These are phyloP conservation scores for Drosophila diplacantha DNA, from an alignment of 2,888 invertebrate species.

Conservation along the genomic window DNA sequence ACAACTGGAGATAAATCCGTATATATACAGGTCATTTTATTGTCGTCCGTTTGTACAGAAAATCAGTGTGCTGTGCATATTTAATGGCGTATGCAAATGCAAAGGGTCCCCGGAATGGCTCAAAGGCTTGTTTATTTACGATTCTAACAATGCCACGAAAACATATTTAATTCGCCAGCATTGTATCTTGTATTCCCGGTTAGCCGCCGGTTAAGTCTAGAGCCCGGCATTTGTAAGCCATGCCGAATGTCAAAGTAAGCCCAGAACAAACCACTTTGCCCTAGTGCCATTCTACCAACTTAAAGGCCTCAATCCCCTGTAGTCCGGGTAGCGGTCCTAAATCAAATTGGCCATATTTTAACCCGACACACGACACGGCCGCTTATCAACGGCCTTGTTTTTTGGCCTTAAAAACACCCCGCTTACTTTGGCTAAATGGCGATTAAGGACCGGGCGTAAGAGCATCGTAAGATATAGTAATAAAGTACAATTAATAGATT, in stretches of 20 bases:
- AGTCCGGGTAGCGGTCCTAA: conserved; percentile 15
- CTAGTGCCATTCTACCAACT: conserved; percentile 3
- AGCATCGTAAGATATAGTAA: conserved; percentile 2
- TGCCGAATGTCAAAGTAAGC: conserved; percentile 32
- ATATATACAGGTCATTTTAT: conserved; percentile 62
- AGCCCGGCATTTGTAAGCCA: conserved; percentile 29
- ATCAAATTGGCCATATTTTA: conserved; percentile 32
- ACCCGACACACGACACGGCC: conserved; percentile 15
- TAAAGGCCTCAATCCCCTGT: conserved; percentile 21
- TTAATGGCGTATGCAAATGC: conserved; percentile 71
- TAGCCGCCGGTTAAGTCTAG: conserved; percentile 18
- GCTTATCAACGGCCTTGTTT: conserved; percentile 13
- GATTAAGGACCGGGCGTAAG: conserved; percentile 1
- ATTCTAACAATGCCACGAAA: conserved; percentile 49
- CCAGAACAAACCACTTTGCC: conserved; percentile 28
- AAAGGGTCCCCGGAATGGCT: conserved; percentile 39
- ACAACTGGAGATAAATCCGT: conserved; percentile 47
- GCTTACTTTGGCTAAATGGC: neutral
- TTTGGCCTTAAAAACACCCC: neutral
- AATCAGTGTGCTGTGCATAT: conserved; percentile 66
- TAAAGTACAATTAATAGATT: conserved; percentile 5
- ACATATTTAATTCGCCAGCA: conserved; percentile 37
- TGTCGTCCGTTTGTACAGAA: conserved; percentile 44
- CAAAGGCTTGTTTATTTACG: conserved; percentile 66
- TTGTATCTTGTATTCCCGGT: conserved; percentile 29